Evolutionary conservation across 2,797 vertebrate genomes (phyloP), one percentile per base, ranked within the genome.

Genomic region (Fringilla coelebs): DNA sequence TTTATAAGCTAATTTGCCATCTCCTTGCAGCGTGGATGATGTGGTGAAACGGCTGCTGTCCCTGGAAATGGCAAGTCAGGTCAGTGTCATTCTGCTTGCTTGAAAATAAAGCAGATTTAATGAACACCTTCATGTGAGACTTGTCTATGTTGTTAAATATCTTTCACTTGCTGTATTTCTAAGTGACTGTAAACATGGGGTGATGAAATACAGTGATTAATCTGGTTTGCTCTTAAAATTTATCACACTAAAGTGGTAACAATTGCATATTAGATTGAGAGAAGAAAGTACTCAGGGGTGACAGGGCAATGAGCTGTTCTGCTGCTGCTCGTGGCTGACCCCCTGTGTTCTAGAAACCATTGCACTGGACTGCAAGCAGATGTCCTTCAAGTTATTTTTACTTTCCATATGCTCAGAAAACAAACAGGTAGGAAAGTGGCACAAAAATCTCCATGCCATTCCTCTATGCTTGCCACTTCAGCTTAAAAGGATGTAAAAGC

Each of bases 11-110:
- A 18, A 78, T 71, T 36, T 89, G 4, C 77, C 36, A 10, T 96
- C 86, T 41, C 72, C 58, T 88, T 94, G 77, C 94, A 99, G 99
- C 18, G 97, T 98, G 36, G 98, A 99, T 40, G 98, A 99, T 89
- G 40, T 99, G 17, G 98, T 99, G 82, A 99, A 96, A 97, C 98
- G 98, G 85, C 91, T 99, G 38, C 94, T 99, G 82, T 98, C 99
- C 5, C 89, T 99, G 98, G 99, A 99, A 96, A 98, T 99, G 96
- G 99, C 98, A 21, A 98, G 89, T 94, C 98, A 98, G 94, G 99
- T 99, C 95, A 98, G 99, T 97, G 20, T 28, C 51, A 26, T 86
- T 40, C 76, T 85, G 13, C 38, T 43, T 66, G 52, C 18, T 26
- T 71, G n/a, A 36, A 73, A 51, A 63, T 38, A 58, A 66, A 12